Evolutionary conservation across 2,113 vertebrate genomes (phyloP).

Genomic region (Pagrus major): DNA sequence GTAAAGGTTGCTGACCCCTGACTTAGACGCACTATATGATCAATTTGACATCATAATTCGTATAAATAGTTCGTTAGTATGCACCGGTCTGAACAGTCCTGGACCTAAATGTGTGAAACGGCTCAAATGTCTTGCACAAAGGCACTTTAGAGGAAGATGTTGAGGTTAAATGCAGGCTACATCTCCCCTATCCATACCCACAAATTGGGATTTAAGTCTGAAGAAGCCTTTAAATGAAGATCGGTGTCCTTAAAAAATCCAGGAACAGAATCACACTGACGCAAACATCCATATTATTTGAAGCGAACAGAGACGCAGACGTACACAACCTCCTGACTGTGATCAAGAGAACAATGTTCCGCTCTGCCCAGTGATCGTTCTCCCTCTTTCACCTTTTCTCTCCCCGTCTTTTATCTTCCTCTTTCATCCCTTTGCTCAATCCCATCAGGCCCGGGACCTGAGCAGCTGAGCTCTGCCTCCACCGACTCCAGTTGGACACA

Average conservation of each 20-base stretch:
- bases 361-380: slow-evolving; percentile 81
- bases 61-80: no score
- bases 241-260: neutral
- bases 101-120: neutral
- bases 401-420: slow-evolving; percentile 84
- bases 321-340: slow-evolving; percentile 79
- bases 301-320: neutral
- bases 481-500: slow-evolving; percentile 43
- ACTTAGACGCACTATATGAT: no score
- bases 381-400: slow-evolving; percentile 89
- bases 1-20: no score
- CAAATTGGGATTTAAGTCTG: neutral
- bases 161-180: neutral
- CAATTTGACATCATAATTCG: no score
- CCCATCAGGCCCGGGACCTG: slow-evolving; percentile 53
- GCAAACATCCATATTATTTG: neutral
- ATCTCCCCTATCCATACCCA: neutral
- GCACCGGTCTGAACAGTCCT: no score
- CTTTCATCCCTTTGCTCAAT: slow-evolving; percentile 72
- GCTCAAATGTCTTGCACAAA: neutral
- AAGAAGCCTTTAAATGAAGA: neutral
- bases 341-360: slow-evolving; percentile 90
- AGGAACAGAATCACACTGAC: neutral
- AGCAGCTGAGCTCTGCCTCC: slow-evolving; percentile 71
- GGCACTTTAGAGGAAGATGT: neutral